Evolutionary conservation across 2,797 vertebrate genomes (phyloP).

Genomic region (Pseudochirops corinnae): DNA sequence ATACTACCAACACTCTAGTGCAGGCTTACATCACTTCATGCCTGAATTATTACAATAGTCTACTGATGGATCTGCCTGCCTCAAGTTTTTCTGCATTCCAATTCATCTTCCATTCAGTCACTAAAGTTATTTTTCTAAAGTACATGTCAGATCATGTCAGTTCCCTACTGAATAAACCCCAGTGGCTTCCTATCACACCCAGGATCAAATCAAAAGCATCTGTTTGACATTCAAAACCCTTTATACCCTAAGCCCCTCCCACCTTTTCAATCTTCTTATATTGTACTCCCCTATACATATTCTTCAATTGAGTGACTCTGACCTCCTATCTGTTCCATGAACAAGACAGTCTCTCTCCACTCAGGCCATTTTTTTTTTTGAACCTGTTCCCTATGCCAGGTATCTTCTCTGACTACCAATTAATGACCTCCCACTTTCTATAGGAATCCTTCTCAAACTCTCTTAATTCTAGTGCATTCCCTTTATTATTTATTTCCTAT

Average conservation of each 20-base stretch:
- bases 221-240: not conserved
- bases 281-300: not conserved
- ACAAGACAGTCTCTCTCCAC: not conserved
- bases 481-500: not conserved
- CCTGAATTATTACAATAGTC: not conserved
- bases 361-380: not conserved
- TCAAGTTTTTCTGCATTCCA: not conserved
- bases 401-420: not conserved
- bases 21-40: not conserved
- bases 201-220: not conserved
- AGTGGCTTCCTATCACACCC: not conserved
- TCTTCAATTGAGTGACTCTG: not conserved
- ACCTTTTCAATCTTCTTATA: not conserved
- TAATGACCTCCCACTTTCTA: not conserved
- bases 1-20: not conserved
- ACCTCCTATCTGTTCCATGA: not conserved
- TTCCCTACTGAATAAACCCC: not conserved
- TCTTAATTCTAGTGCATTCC: not conserved
- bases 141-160: not conserved
- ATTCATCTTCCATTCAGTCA: not conserved
- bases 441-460: not conserved
- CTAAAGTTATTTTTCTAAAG: not conserved
- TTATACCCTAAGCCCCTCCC: not conserved
- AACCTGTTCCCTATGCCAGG: rapidly evolving
- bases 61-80: not conserved